Percentiles rank a stretch among this genome's conserved stretches.
Evolutionary conservation across 2,888 invertebrate species (phyloP).

Genomic region (Andrena bucephala): DNA sequence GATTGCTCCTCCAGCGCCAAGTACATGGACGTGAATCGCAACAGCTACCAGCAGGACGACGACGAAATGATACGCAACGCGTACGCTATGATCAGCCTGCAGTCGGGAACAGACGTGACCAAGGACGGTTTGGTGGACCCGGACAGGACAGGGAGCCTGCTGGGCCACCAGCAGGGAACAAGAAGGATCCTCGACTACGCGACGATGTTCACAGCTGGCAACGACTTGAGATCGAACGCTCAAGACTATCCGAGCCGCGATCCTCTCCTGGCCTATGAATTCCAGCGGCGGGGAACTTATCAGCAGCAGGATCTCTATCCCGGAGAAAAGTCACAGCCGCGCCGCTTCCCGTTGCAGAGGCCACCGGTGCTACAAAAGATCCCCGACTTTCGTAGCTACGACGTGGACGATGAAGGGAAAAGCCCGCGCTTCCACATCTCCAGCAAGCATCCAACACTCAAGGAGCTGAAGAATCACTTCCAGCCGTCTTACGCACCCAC

Average conservation of each 20-base stretch:
- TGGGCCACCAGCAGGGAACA: slow-evolving; percentile 45
- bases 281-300: slow-evolving; percentile 38
- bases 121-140: slow-evolving; percentile 71
- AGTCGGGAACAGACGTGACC: slow-evolving; percentile 80
- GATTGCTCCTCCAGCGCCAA: slow-evolving; percentile 86
- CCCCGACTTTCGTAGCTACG: slow-evolving; percentile 58
- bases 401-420: neutral
- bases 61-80: slow-evolving; percentile 87
- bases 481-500: slow-evolving; percentile 81
- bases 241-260: slow-evolving; percentile 61
- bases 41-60: slow-evolving; percentile 85
- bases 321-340: slow-evolving; percentile 43
- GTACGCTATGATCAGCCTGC: slow-evolving; percentile 87
- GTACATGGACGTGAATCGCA: slow-evolving; percentile 84
- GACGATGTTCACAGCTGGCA: slow-evolving; percentile 40
- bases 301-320: slow-evolving; percentile 68
- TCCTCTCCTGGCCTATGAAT: slow-evolving; percentile 61
- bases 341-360: slow-evolving; percentile 61
- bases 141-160: slow-evolving; percentile 63
- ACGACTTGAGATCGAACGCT: slow-evolving; percentile 72
- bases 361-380: slow-evolving; percentile 71
- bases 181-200: slow-evolving; percentile 44
- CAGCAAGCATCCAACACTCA: slow-evolving; percentile 14
- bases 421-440: slow-evolving; percentile 20
- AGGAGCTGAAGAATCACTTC: slow-evolving; percentile 69